Conservation (phyloP, 2,797 vertebrate genomes). For the Rhincodon typus region DNA sequence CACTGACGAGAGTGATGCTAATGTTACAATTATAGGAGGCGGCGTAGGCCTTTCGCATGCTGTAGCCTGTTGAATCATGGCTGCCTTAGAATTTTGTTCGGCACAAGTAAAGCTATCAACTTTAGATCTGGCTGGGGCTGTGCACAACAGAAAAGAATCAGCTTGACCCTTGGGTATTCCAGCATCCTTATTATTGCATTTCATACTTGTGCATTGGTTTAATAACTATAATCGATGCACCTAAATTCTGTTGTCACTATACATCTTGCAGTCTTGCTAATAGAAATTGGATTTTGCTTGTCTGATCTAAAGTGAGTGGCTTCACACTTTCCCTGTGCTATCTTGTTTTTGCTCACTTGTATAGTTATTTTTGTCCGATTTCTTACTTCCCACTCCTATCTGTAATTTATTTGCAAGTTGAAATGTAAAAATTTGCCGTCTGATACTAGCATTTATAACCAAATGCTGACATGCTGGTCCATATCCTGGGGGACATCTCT, state of each 20-base stretch:
- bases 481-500: not conserved
- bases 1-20: not conserved
- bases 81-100: too few species aligned
- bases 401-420: not conserved
- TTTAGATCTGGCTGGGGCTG: not conserved
- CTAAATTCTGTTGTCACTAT: too few species aligned
- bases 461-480: not conserved
- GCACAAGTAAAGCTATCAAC: not conserved
- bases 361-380: not conserved
- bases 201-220: not conserved
- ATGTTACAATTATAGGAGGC: not conserved
- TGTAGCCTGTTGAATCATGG: not conserved
- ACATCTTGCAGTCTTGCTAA: not conserved
- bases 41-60: not conserved
- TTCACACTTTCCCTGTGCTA: not conserved
- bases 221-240: too few species aligned
- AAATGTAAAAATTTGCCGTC: not conserved
- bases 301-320: not conserved
- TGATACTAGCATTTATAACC: not conserved
- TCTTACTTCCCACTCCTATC: not conserved
- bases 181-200: not conserved
- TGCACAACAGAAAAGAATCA: not conserved
- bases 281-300: not conserved
- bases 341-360: not conserved
- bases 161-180: too few species aligned